A percentile compares a stretch with the other conserved stretches of the same genome.
These are phyloP conservation scores for Microtus richardsoni DNA, from an alignment of 2,113 vertebrate genomes.

Conservation along the genomic window DNA sequence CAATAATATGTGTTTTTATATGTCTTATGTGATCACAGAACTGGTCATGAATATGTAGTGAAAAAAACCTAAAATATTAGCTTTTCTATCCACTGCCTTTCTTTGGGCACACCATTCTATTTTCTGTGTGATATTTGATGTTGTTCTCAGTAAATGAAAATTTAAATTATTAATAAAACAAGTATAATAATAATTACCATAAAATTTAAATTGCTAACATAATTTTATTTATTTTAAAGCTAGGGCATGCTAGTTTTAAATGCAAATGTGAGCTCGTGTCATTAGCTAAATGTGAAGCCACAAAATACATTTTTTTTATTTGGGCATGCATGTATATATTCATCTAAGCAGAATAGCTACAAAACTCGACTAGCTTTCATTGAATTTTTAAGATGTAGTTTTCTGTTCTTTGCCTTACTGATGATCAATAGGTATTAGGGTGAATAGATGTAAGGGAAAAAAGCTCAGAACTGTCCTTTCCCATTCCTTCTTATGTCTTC, in stretches of 20 bases:
- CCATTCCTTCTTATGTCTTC: background rate
- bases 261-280: background rate
- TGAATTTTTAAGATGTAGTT: background rate
- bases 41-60: background rate
- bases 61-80: background rate
- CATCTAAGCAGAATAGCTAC: background rate
- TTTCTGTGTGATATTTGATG: background rate
- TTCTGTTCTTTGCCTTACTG: background rate
- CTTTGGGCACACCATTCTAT: background rate
- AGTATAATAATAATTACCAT: background rate
- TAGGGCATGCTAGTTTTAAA: background rate
- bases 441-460: background rate
- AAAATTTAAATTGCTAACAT: slow-evolving; percentile 26
- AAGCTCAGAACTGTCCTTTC: background rate
- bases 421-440: background rate
- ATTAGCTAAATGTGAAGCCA: slow-evolving; percentile 4
- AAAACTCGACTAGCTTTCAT: background rate
- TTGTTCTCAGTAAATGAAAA: slow-evolving; percentile 17
- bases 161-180: background rate
- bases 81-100: background rate
- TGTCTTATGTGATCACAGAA: background rate
- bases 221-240: background rate
- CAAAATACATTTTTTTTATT: background rate
- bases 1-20: background rate
- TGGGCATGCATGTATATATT: background rate